A percentile compares a stretch with the other conserved stretches of the same genome.
Conservation (phyloP, 2,113 vertebrate species). For the Calyptomena viridis region DNA sequence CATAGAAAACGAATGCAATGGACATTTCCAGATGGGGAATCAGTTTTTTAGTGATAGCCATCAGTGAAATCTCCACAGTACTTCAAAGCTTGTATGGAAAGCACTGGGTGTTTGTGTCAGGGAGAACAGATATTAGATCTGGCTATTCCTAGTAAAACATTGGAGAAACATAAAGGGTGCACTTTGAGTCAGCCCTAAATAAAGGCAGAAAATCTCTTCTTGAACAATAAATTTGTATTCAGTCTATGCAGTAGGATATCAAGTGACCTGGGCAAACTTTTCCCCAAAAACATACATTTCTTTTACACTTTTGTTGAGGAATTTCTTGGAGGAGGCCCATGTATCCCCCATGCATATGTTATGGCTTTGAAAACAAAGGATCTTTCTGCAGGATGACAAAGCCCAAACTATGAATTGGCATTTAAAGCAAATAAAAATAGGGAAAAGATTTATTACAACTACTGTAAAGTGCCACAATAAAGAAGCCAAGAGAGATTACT, state of each 20-base stretch:
- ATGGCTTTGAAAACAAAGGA: not conserved
- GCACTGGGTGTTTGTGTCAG: not conserved
- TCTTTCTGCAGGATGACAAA: not conserved
- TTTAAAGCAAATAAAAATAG: not conserved
- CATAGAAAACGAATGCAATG: not conserved
- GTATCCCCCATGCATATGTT: not conserved
- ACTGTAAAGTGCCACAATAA: not conserved
- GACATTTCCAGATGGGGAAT: not conserved
- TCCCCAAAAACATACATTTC: not conserved
- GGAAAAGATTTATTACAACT: not conserved
- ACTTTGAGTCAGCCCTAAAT: not conserved
- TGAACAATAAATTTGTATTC: not conserved
- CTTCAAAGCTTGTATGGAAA: conserved; percentile 17
- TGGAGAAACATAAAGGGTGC: not conserved
- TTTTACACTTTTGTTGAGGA: not conserved
- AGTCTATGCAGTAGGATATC: not conserved
- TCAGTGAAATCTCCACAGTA: conserved; percentile 11
- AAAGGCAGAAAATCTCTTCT: not conserved
- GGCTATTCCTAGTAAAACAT: not conserved
- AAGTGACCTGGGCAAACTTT: not conserved
- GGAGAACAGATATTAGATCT: not conserved
- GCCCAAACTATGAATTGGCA: not conserved
- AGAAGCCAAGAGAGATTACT: not conserved
- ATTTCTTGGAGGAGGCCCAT: not conserved
- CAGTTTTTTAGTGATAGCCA: not conserved